Percentiles rank a stretch among this genome's conserved stretches.
Evolutionary conservation across 1,140 invertebrate genomes (phyloP).

Genomic region (Branchinecta lynchi): DNA sequence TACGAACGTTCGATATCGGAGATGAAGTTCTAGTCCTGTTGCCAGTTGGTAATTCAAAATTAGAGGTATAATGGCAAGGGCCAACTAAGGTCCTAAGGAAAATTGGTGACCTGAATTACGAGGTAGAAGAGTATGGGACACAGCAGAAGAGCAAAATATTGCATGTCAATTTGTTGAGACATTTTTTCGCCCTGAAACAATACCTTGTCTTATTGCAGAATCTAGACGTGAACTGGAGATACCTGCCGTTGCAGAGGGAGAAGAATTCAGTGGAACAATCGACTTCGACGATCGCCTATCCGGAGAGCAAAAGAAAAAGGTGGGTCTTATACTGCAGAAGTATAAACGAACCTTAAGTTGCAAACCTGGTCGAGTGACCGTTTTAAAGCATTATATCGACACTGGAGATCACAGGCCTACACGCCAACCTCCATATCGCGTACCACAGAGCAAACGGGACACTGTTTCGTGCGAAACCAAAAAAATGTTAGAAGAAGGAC

Average conservation of each 20-base stretch:
- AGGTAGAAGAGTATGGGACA: background rate
- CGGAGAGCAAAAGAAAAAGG: background rate
- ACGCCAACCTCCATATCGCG: slow-evolving; percentile 14
- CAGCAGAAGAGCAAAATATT: background rate
- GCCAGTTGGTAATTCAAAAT: background rate
- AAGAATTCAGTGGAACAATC: background rate
- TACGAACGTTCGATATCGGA: background rate
- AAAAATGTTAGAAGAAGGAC: slow-evolving; percentile 19
- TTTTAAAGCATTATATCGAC: slow-evolving; percentile 17
- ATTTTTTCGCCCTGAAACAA: background rate
- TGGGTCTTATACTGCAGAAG: background rate
- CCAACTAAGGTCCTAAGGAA: background rate
- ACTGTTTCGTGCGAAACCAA: slow-evolving; percentile 13
- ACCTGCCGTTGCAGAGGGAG: background rate
- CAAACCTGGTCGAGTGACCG: background rate
- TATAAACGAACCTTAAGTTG: background rate
- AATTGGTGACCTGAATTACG: background rate
- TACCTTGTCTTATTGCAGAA: background rate
- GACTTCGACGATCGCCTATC: background rate
- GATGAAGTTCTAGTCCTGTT: background rate
- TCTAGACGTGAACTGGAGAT: background rate
- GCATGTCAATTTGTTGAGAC: background rate
- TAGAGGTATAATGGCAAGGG: slow-evolving; percentile 2
- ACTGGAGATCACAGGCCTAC: slow-evolving; percentile 14
- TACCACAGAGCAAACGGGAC: slow-evolving; percentile 15